phyloP scores from a whole-genome alignment of 2,113 vertebrate genomes.

The Ailuropoda melanoleuca region DNA sequence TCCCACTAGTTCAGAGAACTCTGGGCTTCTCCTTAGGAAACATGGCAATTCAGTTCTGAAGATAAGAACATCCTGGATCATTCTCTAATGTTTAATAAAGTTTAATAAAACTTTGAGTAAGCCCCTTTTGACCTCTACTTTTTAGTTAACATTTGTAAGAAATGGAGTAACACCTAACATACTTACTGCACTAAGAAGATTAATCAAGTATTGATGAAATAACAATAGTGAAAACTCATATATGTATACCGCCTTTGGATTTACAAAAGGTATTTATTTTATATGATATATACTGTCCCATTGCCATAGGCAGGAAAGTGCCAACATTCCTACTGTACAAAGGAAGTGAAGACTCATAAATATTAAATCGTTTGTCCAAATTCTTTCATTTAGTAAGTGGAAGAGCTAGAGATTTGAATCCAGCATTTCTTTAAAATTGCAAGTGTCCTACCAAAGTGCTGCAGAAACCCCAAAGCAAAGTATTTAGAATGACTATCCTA shows the following conservation, averaged over 20 bases:
- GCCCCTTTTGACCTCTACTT: neutral
- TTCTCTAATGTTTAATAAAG: neutral
- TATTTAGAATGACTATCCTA: neutral
- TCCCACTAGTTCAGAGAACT: neutral
- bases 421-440: constrained; percentile 39
- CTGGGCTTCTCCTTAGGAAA: neutral
- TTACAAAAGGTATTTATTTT: neutral
- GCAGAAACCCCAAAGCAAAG: neutral
- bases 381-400: neutral
- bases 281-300: neutral
- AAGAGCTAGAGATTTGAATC: constrained; percentile 11
- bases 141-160: neutral
- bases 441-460: neutral
- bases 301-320: neutral
- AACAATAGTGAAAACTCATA: neutral
- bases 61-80: neutral
- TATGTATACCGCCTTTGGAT: neutral
- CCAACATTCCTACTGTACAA: neutral
- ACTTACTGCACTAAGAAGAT: neutral
- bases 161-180: neutral
- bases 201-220: neutral
- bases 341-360: neutral
- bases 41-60: neutral
- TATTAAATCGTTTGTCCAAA: neutral
- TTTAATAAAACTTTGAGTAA: neutral